Evolutionary conservation across 2,888 invertebrate species (phyloP).

Genomic region (Rambutsinella grinnellia): DNA sequence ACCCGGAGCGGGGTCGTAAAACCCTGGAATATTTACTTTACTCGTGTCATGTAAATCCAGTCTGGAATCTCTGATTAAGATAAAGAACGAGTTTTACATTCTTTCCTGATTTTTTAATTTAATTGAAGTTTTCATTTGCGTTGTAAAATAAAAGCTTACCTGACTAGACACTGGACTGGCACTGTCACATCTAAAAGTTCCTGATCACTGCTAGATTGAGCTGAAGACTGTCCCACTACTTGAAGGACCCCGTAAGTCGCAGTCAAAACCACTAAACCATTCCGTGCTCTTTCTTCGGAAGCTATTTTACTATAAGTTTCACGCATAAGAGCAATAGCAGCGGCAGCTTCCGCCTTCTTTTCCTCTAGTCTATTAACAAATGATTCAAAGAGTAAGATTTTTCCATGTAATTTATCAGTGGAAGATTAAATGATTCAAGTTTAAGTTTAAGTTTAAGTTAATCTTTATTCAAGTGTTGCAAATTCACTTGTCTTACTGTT

Average conservation of each 20-base stretch:
- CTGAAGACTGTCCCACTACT: constrained; percentile 24
- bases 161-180: constrained; percentile 92
- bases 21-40: constrained; percentile 91
- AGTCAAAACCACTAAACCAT: constrained; percentile 87
- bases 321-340: constrained; percentile 90
- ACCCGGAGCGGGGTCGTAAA: constrained; percentile 95
- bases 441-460: background rate
- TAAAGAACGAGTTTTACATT: too few relatives aligned
- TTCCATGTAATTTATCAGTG: background rate
- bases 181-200: constrained; percentile 93
- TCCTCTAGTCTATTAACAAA: constrained; percentile 76
- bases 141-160: too few relatives aligned
- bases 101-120: too few relatives aligned
- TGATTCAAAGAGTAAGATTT: too few relatives aligned
- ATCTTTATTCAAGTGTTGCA: too few relatives aligned
- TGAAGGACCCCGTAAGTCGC: constrained; percentile 84
- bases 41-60: constrained; percentile 86
- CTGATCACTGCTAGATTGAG: constrained; percentile 67
- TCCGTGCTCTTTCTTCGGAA: constrained; percentile 83
- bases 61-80: constrained; percentile 92
- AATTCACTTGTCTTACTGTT: constrained; percentile 72
- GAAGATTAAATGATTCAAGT: background rate
- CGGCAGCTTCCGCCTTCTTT: constrained; percentile 85
- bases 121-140: too few relatives aligned
- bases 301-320: constrained; percentile 88